Percentiles rank a stretch among this genome's conserved stretches.
phyloP scores from a whole-genome alignment of 2,888 invertebrate genomes.

The Apodemia duryi region DNA sequence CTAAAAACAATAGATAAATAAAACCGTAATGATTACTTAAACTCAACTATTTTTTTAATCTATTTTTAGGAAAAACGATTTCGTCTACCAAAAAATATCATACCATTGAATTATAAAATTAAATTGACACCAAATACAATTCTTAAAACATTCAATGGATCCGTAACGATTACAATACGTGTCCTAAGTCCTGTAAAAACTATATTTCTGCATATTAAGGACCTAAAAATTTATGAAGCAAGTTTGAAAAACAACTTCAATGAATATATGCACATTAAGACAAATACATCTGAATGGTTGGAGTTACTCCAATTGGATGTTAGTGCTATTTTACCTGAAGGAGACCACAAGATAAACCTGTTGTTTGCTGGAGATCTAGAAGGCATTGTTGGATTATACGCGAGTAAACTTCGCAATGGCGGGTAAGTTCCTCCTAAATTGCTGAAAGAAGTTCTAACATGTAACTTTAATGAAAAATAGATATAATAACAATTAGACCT shows the following conservation, averaged over 20 bases:
- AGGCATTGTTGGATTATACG: constrained; percentile 78
- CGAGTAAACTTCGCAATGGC: constrained; percentile 71
- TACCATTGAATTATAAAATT: constrained; percentile 84
- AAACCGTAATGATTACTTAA: too few species aligned
- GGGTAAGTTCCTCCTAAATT: constrained; percentile 44
- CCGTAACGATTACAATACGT: constrained; percentile 66
- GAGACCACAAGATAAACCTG: constrained; percentile 58
- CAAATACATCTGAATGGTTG: constrained; percentile 37
- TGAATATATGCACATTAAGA: constrained; percentile 32
- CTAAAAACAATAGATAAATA: too few species aligned
- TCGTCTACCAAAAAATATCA: constrained; percentile 76
- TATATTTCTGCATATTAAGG: constrained; percentile 81
- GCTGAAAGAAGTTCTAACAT: too few species aligned
- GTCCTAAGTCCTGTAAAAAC: constrained; percentile 57
- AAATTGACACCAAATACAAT: constrained; percentile 82
- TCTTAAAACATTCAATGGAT: constrained; percentile 77
- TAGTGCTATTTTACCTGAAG: constrained; percentile 41
- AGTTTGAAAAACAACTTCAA: constrained; percentile 36
- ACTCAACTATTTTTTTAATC: too few species aligned
- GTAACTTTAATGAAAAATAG: too few species aligned
- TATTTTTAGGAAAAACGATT: constrained; percentile 45
- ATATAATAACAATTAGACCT: too few species aligned
- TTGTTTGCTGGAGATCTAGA: constrained; percentile 74
- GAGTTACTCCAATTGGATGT: constrained; percentile 49
- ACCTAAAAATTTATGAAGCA: constrained; percentile 66